phyloP scores from a whole-genome alignment of 2,797 vertebrate genomes.

The Chelidonichthys spinosus region DNA sequence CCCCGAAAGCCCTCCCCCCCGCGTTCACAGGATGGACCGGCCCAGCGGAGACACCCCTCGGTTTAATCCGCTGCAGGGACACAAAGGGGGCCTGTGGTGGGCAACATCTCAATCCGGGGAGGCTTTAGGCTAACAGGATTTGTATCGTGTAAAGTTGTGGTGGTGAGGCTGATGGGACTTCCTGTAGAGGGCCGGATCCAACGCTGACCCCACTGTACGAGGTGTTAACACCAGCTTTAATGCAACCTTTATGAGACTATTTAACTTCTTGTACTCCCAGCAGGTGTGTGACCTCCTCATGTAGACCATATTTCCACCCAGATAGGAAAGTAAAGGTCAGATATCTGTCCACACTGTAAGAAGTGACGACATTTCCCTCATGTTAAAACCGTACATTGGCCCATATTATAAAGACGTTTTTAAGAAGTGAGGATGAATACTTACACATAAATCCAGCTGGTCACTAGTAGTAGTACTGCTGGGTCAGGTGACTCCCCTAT shows the following conservation, averaged over 20 bases:
- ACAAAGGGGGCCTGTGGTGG: slow-evolving; percentile 49
- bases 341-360: not conserved
- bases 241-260: not conserved
- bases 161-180: slow-evolving; percentile 22
- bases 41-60: slow-evolving; percentile 41
- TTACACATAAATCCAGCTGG: too few species aligned
- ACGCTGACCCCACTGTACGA: not conserved
- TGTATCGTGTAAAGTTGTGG: slow-evolving; percentile 35
- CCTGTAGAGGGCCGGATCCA: not conserved
- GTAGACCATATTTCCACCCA: not conserved
- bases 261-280: not conserved
- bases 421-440: too few species aligned
- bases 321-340: not conserved
- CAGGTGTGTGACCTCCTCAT: not conserved
- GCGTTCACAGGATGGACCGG: slow-evolving; percentile 4
- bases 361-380: too few species aligned
- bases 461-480: not conserved
- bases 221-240: not conserved
- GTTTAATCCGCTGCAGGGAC: slow-evolving; percentile 55
- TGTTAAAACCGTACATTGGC: too few species aligned
- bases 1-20: slow-evolving; percentile 34
- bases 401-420: too few species aligned
- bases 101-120: slow-evolving; percentile 66
- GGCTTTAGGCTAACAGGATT: slow-evolving; percentile 43
- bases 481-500: not conserved